phyloP scores from a whole-genome alignment of 2,113 vertebrate genomes.

The Pituophis catenifer region DNA sequence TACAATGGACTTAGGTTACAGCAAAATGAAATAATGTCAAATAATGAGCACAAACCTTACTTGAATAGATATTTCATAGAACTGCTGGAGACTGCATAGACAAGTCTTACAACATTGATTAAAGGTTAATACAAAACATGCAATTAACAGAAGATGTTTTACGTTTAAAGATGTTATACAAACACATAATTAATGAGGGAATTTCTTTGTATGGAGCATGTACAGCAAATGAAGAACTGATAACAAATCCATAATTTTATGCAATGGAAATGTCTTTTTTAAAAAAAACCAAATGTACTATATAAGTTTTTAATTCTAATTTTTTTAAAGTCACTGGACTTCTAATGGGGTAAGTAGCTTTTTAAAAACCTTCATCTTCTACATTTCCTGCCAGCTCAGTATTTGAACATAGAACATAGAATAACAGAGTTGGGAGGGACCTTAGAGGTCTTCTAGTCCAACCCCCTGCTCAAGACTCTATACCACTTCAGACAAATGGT shows the following conservation, averaged over 20 bases:
- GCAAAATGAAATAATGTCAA: neutral
- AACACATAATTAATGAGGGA: neutral
- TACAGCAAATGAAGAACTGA: neutral
- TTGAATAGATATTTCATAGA: neutral
- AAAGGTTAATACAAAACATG: neutral
- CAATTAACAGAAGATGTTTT: neutral
- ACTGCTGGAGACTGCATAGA: neutral
- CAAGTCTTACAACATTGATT: neutral
- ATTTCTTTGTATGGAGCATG: neutral
- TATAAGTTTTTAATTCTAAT: neutral
- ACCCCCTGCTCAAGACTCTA: no score
- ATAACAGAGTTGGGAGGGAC: no score
- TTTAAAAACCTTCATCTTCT: conserved; percentile 52
- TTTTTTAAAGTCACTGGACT: neutral
- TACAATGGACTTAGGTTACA: neutral
- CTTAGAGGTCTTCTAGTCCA: no score
- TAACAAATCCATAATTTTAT: neutral
- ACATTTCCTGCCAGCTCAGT: conserved; percentile 35
- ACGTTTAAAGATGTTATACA: neutral
- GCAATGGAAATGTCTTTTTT: neutral
- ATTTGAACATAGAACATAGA: conserved; percentile 22
- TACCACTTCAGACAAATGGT: no score
- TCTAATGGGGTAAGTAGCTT: conserved; percentile 27
- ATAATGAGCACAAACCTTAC: neutral
- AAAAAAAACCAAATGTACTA: neutral